phyloP scores from a whole-genome alignment of 2,888 invertebrate species.

The Erebia ligea region DNA sequence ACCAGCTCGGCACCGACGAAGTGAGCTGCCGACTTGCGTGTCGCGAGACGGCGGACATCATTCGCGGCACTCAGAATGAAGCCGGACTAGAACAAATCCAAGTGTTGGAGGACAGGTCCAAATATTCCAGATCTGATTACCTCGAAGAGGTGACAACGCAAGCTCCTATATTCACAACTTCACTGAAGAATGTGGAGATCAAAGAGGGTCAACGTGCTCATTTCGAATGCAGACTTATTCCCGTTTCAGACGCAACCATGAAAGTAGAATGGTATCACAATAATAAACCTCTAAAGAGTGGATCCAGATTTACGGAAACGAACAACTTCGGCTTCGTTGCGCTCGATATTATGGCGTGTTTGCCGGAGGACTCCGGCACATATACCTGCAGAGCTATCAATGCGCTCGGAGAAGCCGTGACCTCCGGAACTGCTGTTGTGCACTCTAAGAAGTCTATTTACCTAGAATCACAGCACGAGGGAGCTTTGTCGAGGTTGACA shows the following conservation, averaged over 20 bases:
- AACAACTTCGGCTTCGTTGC: slow-evolving; percentile 99
- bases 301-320: slow-evolving; percentile 97
- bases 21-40: slow-evolving; percentile 89
- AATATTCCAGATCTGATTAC: slow-evolving; percentile 88
- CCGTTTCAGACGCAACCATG: slow-evolving; percentile 96
- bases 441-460: slow-evolving; percentile 94
- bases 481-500: slow-evolving; percentile 90
- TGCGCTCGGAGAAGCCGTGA: slow-evolving; percentile 95
- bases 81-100: slow-evolving; percentile 95
- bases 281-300: slow-evolving; percentile 93
- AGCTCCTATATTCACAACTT: slow-evolving; percentile 96
- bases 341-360: slow-evolving; percentile 96
- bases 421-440: slow-evolving; percentile 93
- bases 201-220: slow-evolving; percentile 97
- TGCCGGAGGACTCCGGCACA: slow-evolving; percentile 97
- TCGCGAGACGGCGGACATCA: slow-evolving; percentile 90
- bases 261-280: slow-evolving; percentile 98
- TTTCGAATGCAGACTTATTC: slow-evolving; percentile 96
- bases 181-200: slow-evolving; percentile 95
- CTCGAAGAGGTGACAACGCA: slow-evolving; percentile 93
- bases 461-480: slow-evolving; percentile 94
- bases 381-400: slow-evolving; percentile 97
- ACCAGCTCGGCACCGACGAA: slow-evolving; percentile 94
- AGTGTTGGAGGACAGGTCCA: slow-evolving; percentile 92
- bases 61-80: slow-evolving; percentile 94